Base-by-base conservation (phyloP, 2,113 vertebrate genomes). In the Ameiurus melas region DNA sequence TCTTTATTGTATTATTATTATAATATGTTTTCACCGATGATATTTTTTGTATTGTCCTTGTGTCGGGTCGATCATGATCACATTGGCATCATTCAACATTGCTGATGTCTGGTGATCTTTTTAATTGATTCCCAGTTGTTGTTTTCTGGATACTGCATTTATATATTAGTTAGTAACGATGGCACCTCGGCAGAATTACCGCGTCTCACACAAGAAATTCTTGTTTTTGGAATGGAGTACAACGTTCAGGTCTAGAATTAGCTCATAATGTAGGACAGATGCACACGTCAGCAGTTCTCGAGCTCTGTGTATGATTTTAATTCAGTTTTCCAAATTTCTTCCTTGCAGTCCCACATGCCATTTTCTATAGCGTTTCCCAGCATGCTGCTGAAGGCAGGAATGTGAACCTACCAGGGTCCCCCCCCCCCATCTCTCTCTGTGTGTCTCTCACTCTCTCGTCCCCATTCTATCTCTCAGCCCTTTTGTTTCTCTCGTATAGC, bases 331-430 rank as follows among this genome's bases (percentile, higher is more conserved):
- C 4, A 20, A 73, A 43, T 75, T 22, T 25, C 71, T 22, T 25
- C 20, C 71, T 75, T 47, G 39, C 9, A 13, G 71, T 75, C 39
- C 39, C 39, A 75, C 71, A 9, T 73, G 71, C 60, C 25, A 13
- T 33, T 82, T 84, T 84, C 39, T 13, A 60, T 60, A 64, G 8
- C 39, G 30, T 55, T 53, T 86, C 82, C n/a, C 86, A 86, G 84
- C 39, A 79, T 25, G 77, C 83, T 55, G n/a, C 55, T 77, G 33
- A 60, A n/a, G 20, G 55, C 70, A 79, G 73, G 71, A 89, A 79
- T 89, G 60, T 62, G 53, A 30, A 83, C 83, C 70, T 85, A 27
- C 57, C 78, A 82, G 53, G 47, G 57, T 25, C 57, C 20, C 22
- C n/a, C 19, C 10, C 19, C n/a, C 19, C 10, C 19, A 43, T 73